These are phyloP conservation scores for Phyto melanocephala DNA, from an alignment of 2,888 invertebrate genomes.

Conservation along the genomic window DNA sequence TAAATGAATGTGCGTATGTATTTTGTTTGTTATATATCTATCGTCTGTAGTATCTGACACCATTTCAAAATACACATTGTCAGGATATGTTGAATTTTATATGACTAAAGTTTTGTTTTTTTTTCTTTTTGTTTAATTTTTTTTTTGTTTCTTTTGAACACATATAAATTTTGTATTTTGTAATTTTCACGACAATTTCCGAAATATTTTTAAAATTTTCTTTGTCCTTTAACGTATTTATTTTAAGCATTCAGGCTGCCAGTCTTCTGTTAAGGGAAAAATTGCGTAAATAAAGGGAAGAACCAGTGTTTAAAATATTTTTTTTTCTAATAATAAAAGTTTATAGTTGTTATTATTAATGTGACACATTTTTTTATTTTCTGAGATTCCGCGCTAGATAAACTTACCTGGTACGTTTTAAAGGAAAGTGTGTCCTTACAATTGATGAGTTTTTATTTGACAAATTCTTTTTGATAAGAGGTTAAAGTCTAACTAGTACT, in stretches of 20 bases:
- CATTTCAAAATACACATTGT: constrained; percentile 45
- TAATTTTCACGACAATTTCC: constrained; percentile 33
- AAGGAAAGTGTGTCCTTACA: no score
- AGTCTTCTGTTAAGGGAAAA: not conserved
- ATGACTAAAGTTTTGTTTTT: no score
- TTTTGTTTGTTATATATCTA: constrained; percentile 29
- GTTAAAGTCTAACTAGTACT: no score
- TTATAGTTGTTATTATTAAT: no score
- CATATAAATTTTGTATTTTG: not conserved
- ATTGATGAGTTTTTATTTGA: no score
- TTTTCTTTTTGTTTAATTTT: constrained; percentile 10
- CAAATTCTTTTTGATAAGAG: no score
- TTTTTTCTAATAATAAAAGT: no score
- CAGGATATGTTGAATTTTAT: constrained; percentile 50
- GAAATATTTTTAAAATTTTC: not conserved
- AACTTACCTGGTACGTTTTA: no score
- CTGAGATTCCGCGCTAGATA: no score
- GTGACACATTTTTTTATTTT: no score
- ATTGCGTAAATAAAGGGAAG: not conserved
- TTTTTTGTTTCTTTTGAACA: not conserved
- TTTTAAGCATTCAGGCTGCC: not conserved
- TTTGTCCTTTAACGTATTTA: not conserved
- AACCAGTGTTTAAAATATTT: no score
- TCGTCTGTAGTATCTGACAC: constrained; percentile 47
- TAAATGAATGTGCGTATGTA: no score